Conservation (phyloP, 1,140 invertebrate species). For the Atopsyche davidsoni region DNA sequence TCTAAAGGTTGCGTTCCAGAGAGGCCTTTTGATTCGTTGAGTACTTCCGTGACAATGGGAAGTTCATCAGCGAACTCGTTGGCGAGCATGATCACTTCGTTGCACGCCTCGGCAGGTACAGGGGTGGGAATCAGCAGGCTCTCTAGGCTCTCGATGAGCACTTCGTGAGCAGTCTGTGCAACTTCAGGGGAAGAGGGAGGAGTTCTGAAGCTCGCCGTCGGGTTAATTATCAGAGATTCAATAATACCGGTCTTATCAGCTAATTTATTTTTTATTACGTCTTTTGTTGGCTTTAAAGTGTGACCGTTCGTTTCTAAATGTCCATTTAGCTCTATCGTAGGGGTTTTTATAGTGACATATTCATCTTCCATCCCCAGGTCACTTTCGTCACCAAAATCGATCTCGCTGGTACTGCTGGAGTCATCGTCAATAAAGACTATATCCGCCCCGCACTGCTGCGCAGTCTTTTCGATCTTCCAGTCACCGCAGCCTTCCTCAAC, state of each 20-base stretch:
- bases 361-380: conserved; percentile 33
- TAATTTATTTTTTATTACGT: too few relatives aligned
- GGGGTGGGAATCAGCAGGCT: conserved; percentile 23
- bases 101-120: conserved; percentile 21
- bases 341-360: conserved; percentile 43
- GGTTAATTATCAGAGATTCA: neutral
- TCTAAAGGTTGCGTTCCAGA: neutral
- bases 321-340: conserved; percentile 44
- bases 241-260: too few relatives aligned
- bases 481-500: conserved; percentile 43
- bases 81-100: conserved; percentile 26
- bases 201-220: neutral
- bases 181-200: conserved; percentile 9
- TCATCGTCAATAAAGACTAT: conserved; percentile 47
- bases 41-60: conserved; percentile 19
- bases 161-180: conserved; percentile 12
- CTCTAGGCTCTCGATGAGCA: conserved; percentile 24
- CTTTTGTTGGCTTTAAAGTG: too few relatives aligned
- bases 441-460: conserved; percentile 44
- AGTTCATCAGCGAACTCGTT: conserved; percentile 28
- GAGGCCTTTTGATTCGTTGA: conserved; percentile 2
- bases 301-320: conserved; percentile 1
- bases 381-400: conserved; percentile 38
- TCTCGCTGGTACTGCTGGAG: conserved; percentile 46
- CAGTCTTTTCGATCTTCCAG: conserved; percentile 41